Base-by-base conservation (phyloP, 2,888 invertebrate genomes). In the Yponomeuta cagnagella region DNA sequence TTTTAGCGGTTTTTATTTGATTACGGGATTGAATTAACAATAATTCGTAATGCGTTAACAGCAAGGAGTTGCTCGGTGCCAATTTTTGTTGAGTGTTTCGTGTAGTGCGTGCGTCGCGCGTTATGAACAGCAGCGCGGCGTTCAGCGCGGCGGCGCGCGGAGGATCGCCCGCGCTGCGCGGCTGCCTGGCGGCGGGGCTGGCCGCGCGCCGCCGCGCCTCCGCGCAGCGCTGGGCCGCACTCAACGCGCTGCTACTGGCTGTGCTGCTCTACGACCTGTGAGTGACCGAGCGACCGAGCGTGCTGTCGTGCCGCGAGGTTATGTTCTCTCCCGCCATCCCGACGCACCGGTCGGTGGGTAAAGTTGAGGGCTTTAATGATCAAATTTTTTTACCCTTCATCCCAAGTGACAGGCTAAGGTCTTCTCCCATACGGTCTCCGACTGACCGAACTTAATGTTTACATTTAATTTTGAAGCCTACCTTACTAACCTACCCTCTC, bases 201-300 rank as follows among this genome's bases (percentile, higher is more conserved):
- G 78, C 68, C 94, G 80, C 70, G 88, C 83, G 74, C 94, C 72
- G 84, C 84, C 6, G 93, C 90, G 88, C 85, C 63, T 82, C 85
- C 94, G 84, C 93, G 33, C 79, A 94, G n/a, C 90, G 92, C 74
- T 95, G 95, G 94, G 93, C 94, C 69, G 77, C 87, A 12, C 79
- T 94, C 23, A 95, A 95, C 78, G 85, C 90, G n/a, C 78, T 85
- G 10, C 76, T 95, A 48, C 82, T 95, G 48, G 77, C 92, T 15
- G 77, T 94, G 70, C 84, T 95, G 63, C 78, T 92, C 10, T 94
- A 93, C 78, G 95, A 95, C 79, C 85, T 95, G 95, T 95, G 84
- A 91, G 94, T 86, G 52, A 58, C 9, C 52, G 4, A 58, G 15
- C 15, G 1, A 58, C 52, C 15, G 63, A 9, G 63, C 70, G 43